Base-by-base conservation (phyloP, 2,113 vertebrate genomes). In the Heloderma charlesbogerti region DNA sequence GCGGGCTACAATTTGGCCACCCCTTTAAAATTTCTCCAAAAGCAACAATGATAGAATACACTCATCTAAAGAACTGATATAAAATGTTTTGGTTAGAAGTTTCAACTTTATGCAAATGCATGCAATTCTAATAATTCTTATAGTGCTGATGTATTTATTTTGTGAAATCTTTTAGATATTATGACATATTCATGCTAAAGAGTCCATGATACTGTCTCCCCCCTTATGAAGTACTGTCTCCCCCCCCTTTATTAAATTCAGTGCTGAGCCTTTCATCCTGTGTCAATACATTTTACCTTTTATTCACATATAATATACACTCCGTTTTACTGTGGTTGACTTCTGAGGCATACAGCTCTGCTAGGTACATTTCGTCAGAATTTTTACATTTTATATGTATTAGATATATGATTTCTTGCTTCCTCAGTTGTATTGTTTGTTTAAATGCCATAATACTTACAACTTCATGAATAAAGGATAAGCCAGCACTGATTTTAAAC, bases 231-330 rank as follows among this genome's bases (percentile, higher is more conserved):
- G n/a, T n/a, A n/a, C n/a, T n/a, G n/a, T n/a, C n/a, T n/a, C n/a
- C n/a, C n/a, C n/a, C n/a, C n/a, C n/a, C n/a, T n/a, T n/a, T 93
- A 93, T 94, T 96, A 93, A 96, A 96, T 94, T 84, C 87, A 57
- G 0, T 77, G 43, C 88, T 93, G 91, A 94, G 87, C 71, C 45
- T 63, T 92, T 95, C 82, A 84, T 95, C 92, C 86, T 93, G 43
- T 96, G 91, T 94, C 94, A 92, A 93, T 94, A 94, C 94, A 92
- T 84, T 92, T 95, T 90, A 84, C 77, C 88, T 95, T 79, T 94
- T 95, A 94, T 95, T 95, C 94, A 89, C 92, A 89, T 92, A 90
- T 84, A 90, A 96, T 95, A 95, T 86, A 96, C 79, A 90, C 85
- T 51, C 90, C 89, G 90, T 92, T 91, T 79, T 60, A 51, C 67